Base-by-base conservation (phyloP, 2,888 invertebrate species). In the Dolomedes plantarius region DNA sequence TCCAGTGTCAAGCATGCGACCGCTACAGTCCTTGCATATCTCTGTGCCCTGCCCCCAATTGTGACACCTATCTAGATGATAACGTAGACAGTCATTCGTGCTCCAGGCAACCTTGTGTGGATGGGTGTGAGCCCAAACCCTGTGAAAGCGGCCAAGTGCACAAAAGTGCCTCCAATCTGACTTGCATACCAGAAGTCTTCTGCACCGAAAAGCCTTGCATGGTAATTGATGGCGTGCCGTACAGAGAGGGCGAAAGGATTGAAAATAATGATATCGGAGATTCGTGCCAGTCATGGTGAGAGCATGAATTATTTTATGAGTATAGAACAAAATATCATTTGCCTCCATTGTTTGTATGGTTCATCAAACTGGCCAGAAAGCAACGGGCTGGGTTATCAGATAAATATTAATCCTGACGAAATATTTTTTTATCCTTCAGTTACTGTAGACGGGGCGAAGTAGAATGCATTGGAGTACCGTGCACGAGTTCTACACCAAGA, bases 1-100 rank as follows among this genome's bases (percentile, higher is more conserved):
- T 97, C 92, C 97, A 97, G 91, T 97, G 97, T 90, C 96, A 96
- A 90, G 94, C 95, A 89, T 96, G 96, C 89, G 94, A 95, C 0
- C 93, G 93, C 78, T 97, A 97, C 92, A 94, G 94, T 87, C 93
- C 96, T 0, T 97, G 97, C 90, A 93, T 97, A 16, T 93, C 95
- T 0, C 93, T 96, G 1, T 97, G 97, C 89, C 96, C 97, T 0
- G 92, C 93, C 9, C 95, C 95, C 91, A 96, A 96, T 0, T 97
- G 97, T 90, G 96, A 97, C 89, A 96, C 96, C 90, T 89, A 91
- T 9, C 93, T 94, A 9, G 87, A 90, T 3, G 94, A 94, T 90
- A 92, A 92, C 5, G 93, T 94, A 39, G 91, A 94, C 9, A 93
- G 94, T 62, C 92, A 93, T 75, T 92, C 94, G 89, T 96, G 96